These are phyloP conservation scores for Mellivora capensis DNA, from an alignment of 2,113 vertebrate species.

Conservation along the genomic window DNA sequence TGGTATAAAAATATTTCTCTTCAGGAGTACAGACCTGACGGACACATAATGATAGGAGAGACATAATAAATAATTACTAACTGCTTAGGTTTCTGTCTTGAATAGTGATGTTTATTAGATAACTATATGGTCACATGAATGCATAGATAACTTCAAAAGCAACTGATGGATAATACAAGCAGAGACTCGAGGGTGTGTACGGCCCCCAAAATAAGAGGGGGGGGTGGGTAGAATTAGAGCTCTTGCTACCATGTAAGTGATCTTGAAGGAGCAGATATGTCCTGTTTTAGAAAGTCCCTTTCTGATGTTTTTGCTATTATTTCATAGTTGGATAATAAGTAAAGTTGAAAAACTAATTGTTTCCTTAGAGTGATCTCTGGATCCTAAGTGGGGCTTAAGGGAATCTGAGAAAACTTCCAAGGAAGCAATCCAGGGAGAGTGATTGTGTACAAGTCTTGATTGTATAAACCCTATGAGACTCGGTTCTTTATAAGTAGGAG, in stretches of 20 bases:
- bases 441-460: background rate
- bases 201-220: background rate
- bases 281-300: background rate
- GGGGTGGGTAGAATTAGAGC: too few species aligned
- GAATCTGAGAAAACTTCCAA: background rate
- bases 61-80: background rate
- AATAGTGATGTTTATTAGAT: background rate
- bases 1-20: background rate
- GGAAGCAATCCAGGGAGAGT: background rate
- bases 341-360: background rate
- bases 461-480: background rate
- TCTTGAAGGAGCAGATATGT: background rate
- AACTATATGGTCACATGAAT: background rate
- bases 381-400: background rate
- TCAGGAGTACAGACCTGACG: background rate
- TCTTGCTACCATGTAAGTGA: background rate
- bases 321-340: background rate
- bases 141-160: background rate
- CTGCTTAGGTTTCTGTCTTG: background rate
- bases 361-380: conserved; percentile 23
- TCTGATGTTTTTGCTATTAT: background rate
- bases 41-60: background rate
- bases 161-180: background rate
- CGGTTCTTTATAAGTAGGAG: background rate
- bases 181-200: background rate